These are phyloP conservation scores for Cyanoderma ruficeps DNA, from an alignment of 2,113 vertebrate species.

Conservation along the genomic window DNA sequence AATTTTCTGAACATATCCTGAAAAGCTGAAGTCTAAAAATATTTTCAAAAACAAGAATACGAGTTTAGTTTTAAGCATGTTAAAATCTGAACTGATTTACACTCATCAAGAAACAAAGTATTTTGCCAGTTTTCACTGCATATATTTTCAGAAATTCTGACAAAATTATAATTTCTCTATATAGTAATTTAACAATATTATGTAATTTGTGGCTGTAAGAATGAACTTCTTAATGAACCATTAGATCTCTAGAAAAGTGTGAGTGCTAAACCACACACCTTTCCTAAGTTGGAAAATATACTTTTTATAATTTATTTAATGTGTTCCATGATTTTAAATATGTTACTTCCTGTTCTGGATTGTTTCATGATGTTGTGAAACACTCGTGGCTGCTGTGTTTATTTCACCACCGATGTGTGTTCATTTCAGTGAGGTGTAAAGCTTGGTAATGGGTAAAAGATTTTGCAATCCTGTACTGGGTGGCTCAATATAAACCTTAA, in stretches of 20 bases:
- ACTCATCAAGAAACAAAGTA: background rate
- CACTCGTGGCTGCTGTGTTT: background rate
- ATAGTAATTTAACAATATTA: background rate
- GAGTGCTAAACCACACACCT: background rate
- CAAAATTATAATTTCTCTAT: background rate
- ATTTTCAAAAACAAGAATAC: background rate
- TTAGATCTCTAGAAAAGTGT: background rate
- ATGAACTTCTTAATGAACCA: background rate
- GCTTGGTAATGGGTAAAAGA: background rate
- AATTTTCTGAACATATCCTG: background rate
- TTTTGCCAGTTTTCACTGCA: background rate
- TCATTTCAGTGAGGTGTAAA: background rate
- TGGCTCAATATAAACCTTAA: background rate
- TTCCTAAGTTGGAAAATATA: background rate
- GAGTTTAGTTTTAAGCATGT: background rate
- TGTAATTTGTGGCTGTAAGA: background rate
- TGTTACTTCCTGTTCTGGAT: background rate
- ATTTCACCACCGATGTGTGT: background rate
- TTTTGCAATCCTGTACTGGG: background rate
- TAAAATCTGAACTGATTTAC: background rate
- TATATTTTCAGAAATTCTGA: background rate
- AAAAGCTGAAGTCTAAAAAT: background rate
- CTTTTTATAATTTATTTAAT: background rate
- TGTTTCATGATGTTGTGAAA: background rate
- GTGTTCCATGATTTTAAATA: background rate